Percentiles rank a stretch among this genome's conserved stretches.
Conservation (phyloP, 2,888 invertebrate species). For the Limnephilus auricula region DNA sequence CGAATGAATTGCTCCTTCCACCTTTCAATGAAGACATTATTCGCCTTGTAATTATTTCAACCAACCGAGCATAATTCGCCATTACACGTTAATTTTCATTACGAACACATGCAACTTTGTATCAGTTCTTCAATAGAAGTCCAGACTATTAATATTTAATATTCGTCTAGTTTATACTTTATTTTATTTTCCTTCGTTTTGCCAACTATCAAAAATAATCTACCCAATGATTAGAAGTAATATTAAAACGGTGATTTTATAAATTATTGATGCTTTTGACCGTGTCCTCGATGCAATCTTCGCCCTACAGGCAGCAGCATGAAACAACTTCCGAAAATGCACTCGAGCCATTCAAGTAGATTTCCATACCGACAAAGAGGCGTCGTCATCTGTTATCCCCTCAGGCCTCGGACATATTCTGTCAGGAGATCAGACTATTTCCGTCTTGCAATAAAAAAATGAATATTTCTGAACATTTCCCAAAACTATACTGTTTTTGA, state of each 20-base stretch:
- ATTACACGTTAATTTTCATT: neutral
- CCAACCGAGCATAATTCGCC: neutral
- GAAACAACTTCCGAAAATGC: neutral
- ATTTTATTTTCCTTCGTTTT: neutral
- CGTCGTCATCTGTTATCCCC: no score
- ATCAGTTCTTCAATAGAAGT: neutral
- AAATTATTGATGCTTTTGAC: neutral
- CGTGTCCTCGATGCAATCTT: neutral
- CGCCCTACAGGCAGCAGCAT: neutral
- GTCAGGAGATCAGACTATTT: no score
- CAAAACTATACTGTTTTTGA: no score
- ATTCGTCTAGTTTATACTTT: neutral
- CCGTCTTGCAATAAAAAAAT: no score
- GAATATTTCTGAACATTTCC: no score
- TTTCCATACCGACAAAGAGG: no score
- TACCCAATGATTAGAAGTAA: neutral
- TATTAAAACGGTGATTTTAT: neutral
- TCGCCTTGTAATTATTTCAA: neutral
- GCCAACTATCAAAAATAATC: neutral
- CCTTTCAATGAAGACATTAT: neutral
- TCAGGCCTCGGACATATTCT: no score
- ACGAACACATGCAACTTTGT: neutral
- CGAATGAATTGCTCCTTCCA: neutral
- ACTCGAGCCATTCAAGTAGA: neutral
- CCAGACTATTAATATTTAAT: neutral